Evolutionary conservation across 2,888 invertebrate species (phyloP).

Genomic region (Nomada fucata): DNA sequence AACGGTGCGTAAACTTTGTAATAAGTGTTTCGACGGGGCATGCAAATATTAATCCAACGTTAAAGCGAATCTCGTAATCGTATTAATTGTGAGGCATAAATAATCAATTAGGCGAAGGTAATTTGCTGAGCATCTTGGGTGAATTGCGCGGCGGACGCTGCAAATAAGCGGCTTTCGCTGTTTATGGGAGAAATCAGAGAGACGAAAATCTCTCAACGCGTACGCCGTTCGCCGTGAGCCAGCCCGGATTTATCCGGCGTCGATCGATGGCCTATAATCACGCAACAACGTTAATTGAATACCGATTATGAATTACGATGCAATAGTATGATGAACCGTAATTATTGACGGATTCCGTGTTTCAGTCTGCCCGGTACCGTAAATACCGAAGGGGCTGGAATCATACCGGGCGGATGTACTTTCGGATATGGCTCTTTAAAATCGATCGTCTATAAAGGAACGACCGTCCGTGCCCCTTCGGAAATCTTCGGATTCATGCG

Average conservation of each 20-base stretch:
- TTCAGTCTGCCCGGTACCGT: constrained; percentile 31
- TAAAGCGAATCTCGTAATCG: neutral
- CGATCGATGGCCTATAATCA: constrained; percentile 72
- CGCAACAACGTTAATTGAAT: constrained; percentile 78
- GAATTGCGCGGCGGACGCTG: neutral
- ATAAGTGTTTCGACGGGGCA: too few species aligned
- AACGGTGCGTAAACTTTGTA: too few species aligned
- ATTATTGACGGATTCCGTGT: constrained; percentile 76
- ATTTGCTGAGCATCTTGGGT: neutral
- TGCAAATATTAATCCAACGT: too few species aligned
- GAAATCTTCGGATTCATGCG: neutral
- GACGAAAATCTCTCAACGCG: constrained; percentile 48
- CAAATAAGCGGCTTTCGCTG: constrained; percentile 14
- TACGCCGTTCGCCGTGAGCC: constrained; percentile 29
- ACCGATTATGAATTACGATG: constrained; percentile 77
- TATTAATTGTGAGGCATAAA: neutral
- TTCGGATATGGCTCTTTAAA: neutral
- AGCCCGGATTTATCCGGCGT: constrained; percentile 62
- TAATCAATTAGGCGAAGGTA: constrained; percentile 1
- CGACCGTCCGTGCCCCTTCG: neutral
- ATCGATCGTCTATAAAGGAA: neutral
- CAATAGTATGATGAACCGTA: constrained; percentile 70
- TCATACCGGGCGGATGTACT: constrained; percentile 47
- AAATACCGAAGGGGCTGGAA: constrained; percentile 43
- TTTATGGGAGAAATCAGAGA: constrained; percentile 11